These are phyloP conservation scores for Drosophila ambigua DNA, from an alignment of 1,140 invertebrate genomes.

Conservation along the genomic window DNA sequence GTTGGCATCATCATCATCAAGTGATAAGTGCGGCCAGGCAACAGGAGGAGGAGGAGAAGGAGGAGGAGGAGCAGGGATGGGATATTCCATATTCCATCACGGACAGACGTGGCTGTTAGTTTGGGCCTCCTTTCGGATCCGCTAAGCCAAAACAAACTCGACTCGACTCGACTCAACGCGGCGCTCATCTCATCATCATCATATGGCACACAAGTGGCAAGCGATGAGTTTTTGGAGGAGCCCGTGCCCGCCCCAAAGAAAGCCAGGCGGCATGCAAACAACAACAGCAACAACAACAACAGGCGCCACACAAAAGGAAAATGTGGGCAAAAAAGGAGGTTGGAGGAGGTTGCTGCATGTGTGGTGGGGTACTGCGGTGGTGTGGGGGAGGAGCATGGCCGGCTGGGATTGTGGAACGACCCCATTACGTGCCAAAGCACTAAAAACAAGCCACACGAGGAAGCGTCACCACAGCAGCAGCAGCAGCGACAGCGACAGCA, in stretches of 20 bases:
- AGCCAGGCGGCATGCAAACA: slow-evolving; percentile 49
- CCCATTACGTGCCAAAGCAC: slow-evolving; percentile 81
- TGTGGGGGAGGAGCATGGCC: slow-evolving; percentile 9
- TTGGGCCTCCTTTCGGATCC: slow-evolving; percentile 9
- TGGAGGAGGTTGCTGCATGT: slow-evolving; percentile 4
- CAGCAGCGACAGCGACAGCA: neutral
- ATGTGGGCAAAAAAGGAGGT: slow-evolving; percentile 49
- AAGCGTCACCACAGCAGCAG: slow-evolving; percentile 46
- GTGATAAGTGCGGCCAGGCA: slow-evolving; percentile 46
- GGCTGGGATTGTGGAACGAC: slow-evolving; percentile 53
- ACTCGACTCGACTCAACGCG: slow-evolving; percentile 49
- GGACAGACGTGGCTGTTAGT: slow-evolving; percentile 33
- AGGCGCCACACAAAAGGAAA: slow-evolving; percentile 62
- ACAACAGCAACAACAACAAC: slow-evolving; percentile 28
- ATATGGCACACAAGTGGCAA: slow-evolving; percentile 64
- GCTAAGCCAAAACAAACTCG: slow-evolving; percentile 5
- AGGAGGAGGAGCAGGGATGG: neutral
- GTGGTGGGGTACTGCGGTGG: slow-evolving; percentile 1
- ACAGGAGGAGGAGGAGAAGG: neutral
- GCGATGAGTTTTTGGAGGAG: slow-evolving; percentile 45
- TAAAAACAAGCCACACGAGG: slow-evolving; percentile 72
- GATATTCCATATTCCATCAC: slow-evolving; percentile 10
- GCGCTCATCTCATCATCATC: slow-evolving; percentile 59
- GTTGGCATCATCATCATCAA: slow-evolving; percentile 40
- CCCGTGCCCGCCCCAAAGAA: slow-evolving; percentile 29